Percentiles rank a stretch among this genome's conserved stretches.
Conservation (phyloP, 1,140 invertebrate genomes). For the Tribolium madens region DNA sequence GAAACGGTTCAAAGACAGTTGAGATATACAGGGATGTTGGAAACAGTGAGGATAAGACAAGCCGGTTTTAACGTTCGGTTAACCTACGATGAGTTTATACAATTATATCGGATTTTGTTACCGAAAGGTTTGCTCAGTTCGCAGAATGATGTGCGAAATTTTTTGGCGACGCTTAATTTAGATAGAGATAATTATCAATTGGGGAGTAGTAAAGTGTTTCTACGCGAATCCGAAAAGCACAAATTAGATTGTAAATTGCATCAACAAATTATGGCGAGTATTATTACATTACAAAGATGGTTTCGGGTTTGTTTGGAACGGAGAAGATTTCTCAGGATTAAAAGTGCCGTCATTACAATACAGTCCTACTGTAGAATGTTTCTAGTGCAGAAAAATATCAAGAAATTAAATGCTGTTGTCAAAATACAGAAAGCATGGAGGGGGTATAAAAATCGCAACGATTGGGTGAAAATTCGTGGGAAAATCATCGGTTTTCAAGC, state of each 20-base stretch:
- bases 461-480: constrained; percentile 74
- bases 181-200: constrained; percentile 93
- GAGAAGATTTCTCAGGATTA: constrained; percentile 80
- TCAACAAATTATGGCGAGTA: constrained; percentile 92
- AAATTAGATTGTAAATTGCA: constrained; percentile 92
- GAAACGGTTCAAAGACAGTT: constrained; percentile 90
- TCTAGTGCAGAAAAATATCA: constrained; percentile 68
- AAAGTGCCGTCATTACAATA: constrained; percentile 79
- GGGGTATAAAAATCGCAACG: constrained; percentile 73
- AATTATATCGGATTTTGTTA: constrained; percentile 90
- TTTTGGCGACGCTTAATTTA: constrained; percentile 83
- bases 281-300: constrained; percentile 93
- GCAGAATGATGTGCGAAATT: constrained; percentile 83
- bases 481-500: constrained; percentile 80
- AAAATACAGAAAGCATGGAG: constrained; percentile 85
- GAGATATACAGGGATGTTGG: constrained; percentile 95
- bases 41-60: constrained; percentile 94
- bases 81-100: constrained; percentile 94
- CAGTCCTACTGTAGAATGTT: constrained; percentile 82
- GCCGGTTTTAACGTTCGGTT: constrained; percentile 95
- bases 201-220: constrained; percentile 89
- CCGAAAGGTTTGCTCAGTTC: constrained; percentile 87
- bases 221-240: constrained; percentile 94
- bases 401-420: constrained; percentile 73
- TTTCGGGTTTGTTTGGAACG: constrained; percentile 86